Evolutionary conservation across 1,140 invertebrate genomes (phyloP).

Genomic region (Samia ricini): DNA sequence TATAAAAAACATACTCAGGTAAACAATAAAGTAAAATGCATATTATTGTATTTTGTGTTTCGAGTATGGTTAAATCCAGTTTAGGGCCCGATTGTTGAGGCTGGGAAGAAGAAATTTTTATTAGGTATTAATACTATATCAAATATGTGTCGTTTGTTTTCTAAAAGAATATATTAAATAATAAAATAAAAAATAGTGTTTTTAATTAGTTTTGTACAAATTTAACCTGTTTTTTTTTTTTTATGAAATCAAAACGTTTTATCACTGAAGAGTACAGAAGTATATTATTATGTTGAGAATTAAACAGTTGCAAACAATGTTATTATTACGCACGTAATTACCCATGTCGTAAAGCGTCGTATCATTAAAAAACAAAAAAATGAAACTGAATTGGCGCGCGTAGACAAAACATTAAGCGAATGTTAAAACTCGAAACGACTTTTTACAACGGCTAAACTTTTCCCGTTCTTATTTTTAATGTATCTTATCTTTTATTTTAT

Average conservation of each 20-base stretch:
- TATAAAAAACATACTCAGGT: constrained; percentile 37
- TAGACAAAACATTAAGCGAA: constrained; percentile 23
- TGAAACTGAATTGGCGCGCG: constrained; percentile 16
- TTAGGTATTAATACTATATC: too few species aligned
- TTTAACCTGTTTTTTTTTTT: too few species aligned
- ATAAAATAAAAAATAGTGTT: too few species aligned
- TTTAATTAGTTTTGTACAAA: too few species aligned
- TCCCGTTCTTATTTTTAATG: constrained; percentile 1
- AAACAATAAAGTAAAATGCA: not conserved
- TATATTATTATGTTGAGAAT: not conserved
- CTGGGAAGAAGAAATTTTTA: too few species aligned
- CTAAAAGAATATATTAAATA: too few species aligned
- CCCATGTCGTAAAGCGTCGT: not conserved
- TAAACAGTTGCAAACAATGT: not conserved
- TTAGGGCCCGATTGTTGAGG: too few species aligned
- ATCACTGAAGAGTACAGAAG: not conserved
- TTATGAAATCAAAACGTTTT: not conserved
- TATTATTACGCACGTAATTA: constrained; percentile 1
- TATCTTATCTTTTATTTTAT: not conserved
- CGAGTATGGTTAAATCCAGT: too few species aligned
- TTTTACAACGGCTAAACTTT: constrained; percentile 13
- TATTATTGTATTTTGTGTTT: too few species aligned
- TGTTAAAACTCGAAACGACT: constrained; percentile 15
- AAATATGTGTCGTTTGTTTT: too few species aligned
- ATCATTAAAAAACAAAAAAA: constrained; percentile 18